Base-by-base conservation (phyloP, 2,113 vertebrate genomes). In the Patagioenas fasciata region DNA sequence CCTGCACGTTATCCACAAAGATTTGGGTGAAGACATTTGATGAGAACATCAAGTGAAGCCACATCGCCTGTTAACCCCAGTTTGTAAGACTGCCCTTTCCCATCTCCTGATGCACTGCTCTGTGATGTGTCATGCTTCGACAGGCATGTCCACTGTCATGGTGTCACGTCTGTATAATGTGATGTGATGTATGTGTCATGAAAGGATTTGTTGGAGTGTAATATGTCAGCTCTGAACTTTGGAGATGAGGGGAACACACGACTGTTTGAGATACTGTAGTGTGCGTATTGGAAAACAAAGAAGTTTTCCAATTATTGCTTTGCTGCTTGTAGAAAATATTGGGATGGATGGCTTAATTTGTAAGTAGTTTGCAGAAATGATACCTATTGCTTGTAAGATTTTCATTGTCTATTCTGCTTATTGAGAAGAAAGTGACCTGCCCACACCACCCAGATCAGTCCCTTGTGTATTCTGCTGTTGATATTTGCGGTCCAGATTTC, bases 11-110 rank as follows among this genome's bases (percentile, higher is more conserved):
- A 26, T 36, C 80, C 94, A 70, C 62, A 58, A 31, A 80, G 85
- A 67, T 75, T 57, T 57, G 51, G 67, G 38, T 80, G 90, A 93
- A 78, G 86, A 48, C n/a, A 31, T 74, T 94, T 96, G 94, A 96
- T 80, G 91, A 21, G 82, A 88, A 93, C 32, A 12, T 38, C 9
- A 9, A 80, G 53, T 81, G 93, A 92, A 90, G 72, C 69, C 60
- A 34, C 42, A 3, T 5, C 38, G 75, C 60, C 80, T 40, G 38
- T 75, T 94, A 92, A 93, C 69, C 90, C 48, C 71, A 2, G 56
- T 86, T 64, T 83, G 44, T 5, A 44, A 67, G 48, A 7, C 34
- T 86, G 82, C 64, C 32, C 17, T 67, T 86, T 14, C 10, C 4
- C n/a, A 20, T 60, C 40, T 38, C 44, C 44, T 51, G 48, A 31